phyloP scores from a whole-genome alignment of 2,113 vertebrate genomes.

The Bagarius yarrelli region DNA sequence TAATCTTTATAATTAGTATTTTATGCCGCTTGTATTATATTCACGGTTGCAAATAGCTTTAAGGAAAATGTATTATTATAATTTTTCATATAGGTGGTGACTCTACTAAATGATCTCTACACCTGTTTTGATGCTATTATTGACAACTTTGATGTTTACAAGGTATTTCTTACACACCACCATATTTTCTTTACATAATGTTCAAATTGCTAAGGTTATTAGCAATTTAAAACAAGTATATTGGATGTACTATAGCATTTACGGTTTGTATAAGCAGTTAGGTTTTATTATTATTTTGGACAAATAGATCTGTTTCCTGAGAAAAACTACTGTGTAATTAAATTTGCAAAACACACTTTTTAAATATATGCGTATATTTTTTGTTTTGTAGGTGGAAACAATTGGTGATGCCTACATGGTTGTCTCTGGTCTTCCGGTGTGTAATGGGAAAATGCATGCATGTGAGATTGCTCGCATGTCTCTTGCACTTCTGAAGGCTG shows the following conservation, averaged over 20 bases:
- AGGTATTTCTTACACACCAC: constrained; percentile 68
- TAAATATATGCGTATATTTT: background rate
- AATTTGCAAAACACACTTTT: background rate
- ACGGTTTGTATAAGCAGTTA: background rate
- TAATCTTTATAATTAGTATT: background rate
- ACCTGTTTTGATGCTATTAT: constrained; percentile 96
- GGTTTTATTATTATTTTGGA: background rate
- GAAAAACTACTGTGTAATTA: background rate
- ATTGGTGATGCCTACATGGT: constrained; percentile 98
- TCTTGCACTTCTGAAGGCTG: constrained; percentile 83
- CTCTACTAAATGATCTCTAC: constrained; percentile 91
- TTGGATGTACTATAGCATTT: background rate
- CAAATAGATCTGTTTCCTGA: background rate
- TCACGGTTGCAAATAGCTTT: background rate
- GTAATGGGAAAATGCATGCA: constrained; percentile 84
- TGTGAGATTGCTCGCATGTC: constrained; percentile 89
- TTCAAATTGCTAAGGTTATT: background rate
- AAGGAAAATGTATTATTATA: background rate
- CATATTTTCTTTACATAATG: background rate
- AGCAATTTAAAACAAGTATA: too few species aligned
- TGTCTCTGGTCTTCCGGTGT: constrained; percentile 87
- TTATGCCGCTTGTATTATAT: background rate
- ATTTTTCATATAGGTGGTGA: constrained; percentile 78
- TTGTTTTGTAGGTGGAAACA: constrained; percentile 83
- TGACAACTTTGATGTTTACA: constrained; percentile 96